phyloP scores from a whole-genome alignment of 2,888 invertebrate genomes.

The Drosophila neotestacea region DNA sequence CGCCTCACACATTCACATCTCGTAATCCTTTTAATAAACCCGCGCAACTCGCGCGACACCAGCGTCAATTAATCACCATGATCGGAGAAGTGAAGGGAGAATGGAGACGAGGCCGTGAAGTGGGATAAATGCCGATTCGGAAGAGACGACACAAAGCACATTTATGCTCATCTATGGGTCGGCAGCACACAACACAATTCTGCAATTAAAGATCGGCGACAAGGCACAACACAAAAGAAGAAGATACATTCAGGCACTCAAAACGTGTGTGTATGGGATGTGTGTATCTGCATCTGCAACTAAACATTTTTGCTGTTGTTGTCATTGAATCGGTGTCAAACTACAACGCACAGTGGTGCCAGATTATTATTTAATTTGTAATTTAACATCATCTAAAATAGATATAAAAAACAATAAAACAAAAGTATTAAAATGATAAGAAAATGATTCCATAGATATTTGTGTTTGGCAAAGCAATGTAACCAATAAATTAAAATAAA shows the following conservation, averaged over 20 bases:
- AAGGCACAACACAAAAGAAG: constrained; percentile 42
- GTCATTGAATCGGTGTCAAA: constrained; percentile 74
- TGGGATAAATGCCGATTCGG: constrained; percentile 13
- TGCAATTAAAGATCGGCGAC: constrained; percentile 75
- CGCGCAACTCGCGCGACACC: constrained; percentile 72
- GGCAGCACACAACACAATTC: constrained; percentile 61
- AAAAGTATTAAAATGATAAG: no score
- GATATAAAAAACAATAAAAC: no score
- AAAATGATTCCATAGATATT: no score
- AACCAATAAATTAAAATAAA: no score
- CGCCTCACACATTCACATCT: constrained; percentile 50
- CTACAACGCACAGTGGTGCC: constrained; percentile 55
- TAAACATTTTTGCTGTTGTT: constrained; percentile 38
- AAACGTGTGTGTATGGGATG: neutral
- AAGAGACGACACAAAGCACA: constrained; percentile 21
- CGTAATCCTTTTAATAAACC: constrained; percentile 76
- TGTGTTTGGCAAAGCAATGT: no score
- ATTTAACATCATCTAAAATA: no score
- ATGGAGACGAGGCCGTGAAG: neutral
- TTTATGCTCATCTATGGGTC: constrained; percentile 46
- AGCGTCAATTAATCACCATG: constrained; percentile 73
- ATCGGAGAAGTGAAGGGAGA: constrained; percentile 20
- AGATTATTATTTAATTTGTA: neutral
- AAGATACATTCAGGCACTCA: constrained; percentile 14
- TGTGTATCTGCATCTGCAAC: constrained; percentile 36